Conservation (phyloP, 2,888 invertebrate genomes). For the Rosalia funebris region DNA sequence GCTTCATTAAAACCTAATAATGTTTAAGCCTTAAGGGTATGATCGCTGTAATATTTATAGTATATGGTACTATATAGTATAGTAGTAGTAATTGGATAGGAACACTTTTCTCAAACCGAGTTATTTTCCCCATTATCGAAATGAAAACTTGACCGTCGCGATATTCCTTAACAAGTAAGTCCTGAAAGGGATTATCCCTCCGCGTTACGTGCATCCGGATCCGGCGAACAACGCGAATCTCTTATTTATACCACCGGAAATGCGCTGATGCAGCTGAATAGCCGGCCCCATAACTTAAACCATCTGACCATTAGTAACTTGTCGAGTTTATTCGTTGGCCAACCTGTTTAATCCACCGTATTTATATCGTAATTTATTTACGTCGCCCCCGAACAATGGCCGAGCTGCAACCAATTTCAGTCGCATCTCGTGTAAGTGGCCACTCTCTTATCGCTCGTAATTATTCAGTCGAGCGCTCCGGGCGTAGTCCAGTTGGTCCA, state of each 20-base stretch:
- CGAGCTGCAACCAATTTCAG: slow-evolving; percentile 14
- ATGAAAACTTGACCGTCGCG: too few relatives aligned
- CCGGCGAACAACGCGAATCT: not conserved
- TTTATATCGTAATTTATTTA: slow-evolving; percentile 54
- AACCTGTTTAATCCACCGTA: slow-evolving; percentile 49
- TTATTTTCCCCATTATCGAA: too few relatives aligned
- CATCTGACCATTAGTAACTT: slow-evolving; percentile 49
- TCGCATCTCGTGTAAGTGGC: not conserved
- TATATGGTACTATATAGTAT: too few relatives aligned
- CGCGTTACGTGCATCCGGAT: not conserved
- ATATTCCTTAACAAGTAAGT: too few relatives aligned
- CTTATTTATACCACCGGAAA: slow-evolving; percentile 7
- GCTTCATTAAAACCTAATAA: too few relatives aligned
- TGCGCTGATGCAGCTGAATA: slow-evolving; percentile 8
- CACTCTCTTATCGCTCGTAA: not conserved
- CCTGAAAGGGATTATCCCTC: not conserved
- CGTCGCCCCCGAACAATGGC: slow-evolving; percentile 46
- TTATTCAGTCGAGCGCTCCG: not conserved
- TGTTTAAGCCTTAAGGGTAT: too few relatives aligned
- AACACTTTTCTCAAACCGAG: too few relatives aligned
- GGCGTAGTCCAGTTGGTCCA: too few relatives aligned
- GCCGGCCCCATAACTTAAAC: slow-evolving; percentile 31
- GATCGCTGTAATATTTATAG: too few relatives aligned
- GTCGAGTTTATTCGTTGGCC: slow-evolving; percentile 48
- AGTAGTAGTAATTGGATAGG: too few relatives aligned